Conservation (phyloP, 2,113 vertebrate genomes). For the Pachypanchax playfairii region DNA sequence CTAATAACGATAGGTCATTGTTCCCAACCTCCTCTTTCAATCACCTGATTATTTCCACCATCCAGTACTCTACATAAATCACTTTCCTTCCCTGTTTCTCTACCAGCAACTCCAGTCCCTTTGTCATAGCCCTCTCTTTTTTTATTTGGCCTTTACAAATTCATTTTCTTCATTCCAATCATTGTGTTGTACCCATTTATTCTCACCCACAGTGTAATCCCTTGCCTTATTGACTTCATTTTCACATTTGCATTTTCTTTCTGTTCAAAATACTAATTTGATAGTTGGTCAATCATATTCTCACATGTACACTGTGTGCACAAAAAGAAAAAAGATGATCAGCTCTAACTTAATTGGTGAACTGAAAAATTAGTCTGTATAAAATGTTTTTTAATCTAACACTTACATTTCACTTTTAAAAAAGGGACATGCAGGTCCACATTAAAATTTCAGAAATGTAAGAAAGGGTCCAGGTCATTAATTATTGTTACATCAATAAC, state of each 20-base stretch:
- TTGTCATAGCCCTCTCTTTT: neutral
- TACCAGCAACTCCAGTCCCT: neutral
- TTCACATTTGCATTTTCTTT: slow-evolving; percentile 3
- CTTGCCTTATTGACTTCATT: neutral
- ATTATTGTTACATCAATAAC: too few relatives aligned
- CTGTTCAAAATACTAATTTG: slow-evolving; percentile 14
- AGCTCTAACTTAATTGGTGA: neutral
- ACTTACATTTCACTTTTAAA: too few relatives aligned
- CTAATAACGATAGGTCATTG: neutral
- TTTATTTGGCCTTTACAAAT: neutral
- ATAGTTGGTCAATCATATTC: slow-evolving; percentile 1
- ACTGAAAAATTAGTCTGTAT: neutral
- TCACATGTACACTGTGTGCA: neutral
- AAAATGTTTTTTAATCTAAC: neutral
- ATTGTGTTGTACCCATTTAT: neutral
- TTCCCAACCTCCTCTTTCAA: neutral
- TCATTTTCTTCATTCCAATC: slow-evolving; percentile 10
- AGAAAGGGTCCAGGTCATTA: too few relatives aligned
- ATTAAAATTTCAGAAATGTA: too few relatives aligned
- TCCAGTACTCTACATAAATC: slow-evolving; percentile 10
- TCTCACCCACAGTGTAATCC: slow-evolving; percentile 3
- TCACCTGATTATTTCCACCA: slow-evolving; percentile 6
- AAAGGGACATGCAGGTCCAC: too few relatives aligned
- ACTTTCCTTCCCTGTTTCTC: neutral
- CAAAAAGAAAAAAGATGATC: neutral